A percentile compares a stretch with the other conserved stretches of the same genome.
phyloP scores from a whole-genome alignment of 2,113 vertebrate genomes.

The Halcyon malimbica region DNA sequence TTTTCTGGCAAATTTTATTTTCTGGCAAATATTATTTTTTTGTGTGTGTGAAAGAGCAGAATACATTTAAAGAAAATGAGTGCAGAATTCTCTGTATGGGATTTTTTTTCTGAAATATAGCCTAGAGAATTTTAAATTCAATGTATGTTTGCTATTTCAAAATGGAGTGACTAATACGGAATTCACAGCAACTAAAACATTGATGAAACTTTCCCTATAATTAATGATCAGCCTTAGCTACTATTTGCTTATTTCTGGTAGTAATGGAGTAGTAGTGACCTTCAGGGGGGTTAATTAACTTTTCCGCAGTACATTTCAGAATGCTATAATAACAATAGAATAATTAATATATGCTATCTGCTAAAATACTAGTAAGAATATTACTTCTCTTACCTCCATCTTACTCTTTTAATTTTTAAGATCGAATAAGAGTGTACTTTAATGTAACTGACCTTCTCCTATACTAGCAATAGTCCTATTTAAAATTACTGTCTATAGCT shows the following conservation, averaged over 20 bases:
- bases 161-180: neutral
- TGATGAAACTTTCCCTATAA: neutral
- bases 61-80: neutral
- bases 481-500: neutral
- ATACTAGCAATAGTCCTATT: neutral
- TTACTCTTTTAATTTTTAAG: neutral
- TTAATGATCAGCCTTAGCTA: neutral
- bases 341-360: neutral
- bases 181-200: neutral
- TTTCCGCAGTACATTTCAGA: neutral
- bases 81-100: neutral
- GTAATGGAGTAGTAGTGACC: neutral
- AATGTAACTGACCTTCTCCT: neutral
- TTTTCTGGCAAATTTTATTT: neutral
- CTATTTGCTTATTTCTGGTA: neutral
- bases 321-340: neutral
- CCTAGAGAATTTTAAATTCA: neutral
- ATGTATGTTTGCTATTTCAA: neutral
- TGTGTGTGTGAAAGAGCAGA: neutral
- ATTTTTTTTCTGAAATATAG: neutral
- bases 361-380: neutral
- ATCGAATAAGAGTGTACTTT: neutral
- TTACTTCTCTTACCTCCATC: neutral
- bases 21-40: neutral
- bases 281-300: neutral